Base-by-base conservation (phyloP, 35 echinoderm and acorn worm genomes). In the Chiridota heheva region DNA sequence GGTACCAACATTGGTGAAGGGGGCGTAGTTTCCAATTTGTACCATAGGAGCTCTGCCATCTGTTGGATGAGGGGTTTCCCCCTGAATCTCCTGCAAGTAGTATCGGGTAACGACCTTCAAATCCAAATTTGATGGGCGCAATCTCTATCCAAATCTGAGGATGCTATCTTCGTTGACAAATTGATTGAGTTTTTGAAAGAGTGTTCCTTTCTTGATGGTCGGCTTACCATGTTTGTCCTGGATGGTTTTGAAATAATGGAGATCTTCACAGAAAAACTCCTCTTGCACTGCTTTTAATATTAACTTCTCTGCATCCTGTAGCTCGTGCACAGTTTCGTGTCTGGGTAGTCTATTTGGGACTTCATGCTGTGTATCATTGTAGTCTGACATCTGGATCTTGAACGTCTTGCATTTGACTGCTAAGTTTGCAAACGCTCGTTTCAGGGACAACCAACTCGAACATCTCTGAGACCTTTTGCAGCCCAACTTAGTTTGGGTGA, bases 11-110 rank as follows among this genome's bases (percentile, higher is more conserved):
- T 72, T 73, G 7, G 67, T 77, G 41, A 86, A 77, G 1, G 84
- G 84, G 84, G 70, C 5, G 7, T 4, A 2, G 53, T 1, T 8
- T 25, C 42, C 6, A 86, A 39, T 60, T 58, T 58, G 70, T 76
- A 53, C 37, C 24, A 40, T 18, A 72, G 83, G 4, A 86, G 43
- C 37, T 86, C 84, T 27, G 70, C 84, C 84, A 86, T 86, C 26
- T 2, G 16, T 66, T 81, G 77, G 16, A 18, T 10, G 29, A 22
- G 39, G 3, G 36, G 3, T 26, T 69, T 67, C 1, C 85, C 85
- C 53, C 85, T 47, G 0, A 88, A 64, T 36, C 41, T 80, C 12
- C 85, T 5, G 65, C 85, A 88, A n/a, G 49, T 25, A 18, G 81
- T 47, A 71, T 76, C 79, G 20, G 59, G 51, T 32, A 58, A 40